Percentiles rank a stretch among this genome's conserved stretches.
Evolutionary conservation across 2,888 invertebrate species (phyloP).

Genomic region (Hesperia comma): DNA sequence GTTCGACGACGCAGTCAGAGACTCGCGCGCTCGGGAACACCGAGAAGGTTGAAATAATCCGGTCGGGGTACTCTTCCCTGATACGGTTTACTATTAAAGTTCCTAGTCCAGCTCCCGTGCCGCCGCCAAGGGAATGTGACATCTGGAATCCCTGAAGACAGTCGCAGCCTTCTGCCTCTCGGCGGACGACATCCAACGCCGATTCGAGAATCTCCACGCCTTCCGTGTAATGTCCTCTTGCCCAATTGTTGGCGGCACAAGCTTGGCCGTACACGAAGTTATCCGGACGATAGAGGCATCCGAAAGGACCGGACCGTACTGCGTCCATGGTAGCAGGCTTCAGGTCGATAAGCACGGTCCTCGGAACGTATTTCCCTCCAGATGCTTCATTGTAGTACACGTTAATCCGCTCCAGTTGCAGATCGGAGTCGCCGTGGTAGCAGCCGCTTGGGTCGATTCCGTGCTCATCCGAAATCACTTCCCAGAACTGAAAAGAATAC

Average conservation of each 20-base stretch:
- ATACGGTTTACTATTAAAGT: conserved; percentile 92
- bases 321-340: conserved; percentile 89
- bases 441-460: conserved; percentile 88
- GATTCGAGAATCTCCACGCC: conserved; percentile 94
- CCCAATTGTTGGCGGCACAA: conserved; percentile 79
- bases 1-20: conserved; percentile 85
- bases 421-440: conserved; percentile 88
- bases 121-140: conserved; percentile 87
- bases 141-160: conserved; percentile 94
- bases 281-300: conserved; percentile 93
- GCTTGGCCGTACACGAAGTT: conserved; percentile 91
- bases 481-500: conserved; percentile 86
- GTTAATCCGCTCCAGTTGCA: conserved; percentile 90
- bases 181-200: conserved; percentile 90
- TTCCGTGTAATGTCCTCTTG: conserved; percentile 94
- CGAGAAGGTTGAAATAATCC: conserved; percentile 92
- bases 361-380: conserved; percentile 77
- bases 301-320: conserved; percentile 93
- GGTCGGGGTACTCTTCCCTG: conserved; percentile 94
- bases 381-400: conserved; percentile 90
- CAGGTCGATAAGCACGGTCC: conserved; percentile 72
- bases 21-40: conserved; percentile 93
- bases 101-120: conserved; percentile 79
- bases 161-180: conserved; percentile 95
- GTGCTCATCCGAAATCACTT: conserved; percentile 91